Evolutionary conservation across 23 tunicate species (phyloP), one percentile per base, ranked within the genome.

Genomic region (Aplidium turbinatum): DNA sequence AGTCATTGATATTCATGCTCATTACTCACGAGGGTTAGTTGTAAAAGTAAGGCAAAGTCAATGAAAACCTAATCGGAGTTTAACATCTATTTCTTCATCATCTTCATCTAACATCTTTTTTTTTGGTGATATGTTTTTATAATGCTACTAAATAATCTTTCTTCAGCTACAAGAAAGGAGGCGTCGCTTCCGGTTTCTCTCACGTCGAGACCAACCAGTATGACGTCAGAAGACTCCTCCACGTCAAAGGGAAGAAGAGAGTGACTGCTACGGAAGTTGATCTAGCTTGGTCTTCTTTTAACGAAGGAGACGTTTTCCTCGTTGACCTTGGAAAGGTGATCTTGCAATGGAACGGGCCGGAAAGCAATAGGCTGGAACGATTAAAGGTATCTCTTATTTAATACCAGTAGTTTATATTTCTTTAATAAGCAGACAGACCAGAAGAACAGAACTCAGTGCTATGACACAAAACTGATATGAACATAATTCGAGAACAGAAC

Each of bases 321-420:
- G 82, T 95, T 4, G 99, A 95, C 70, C 78, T 88, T 30, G 95
- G 95, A 0, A 89, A 95, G 31, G 69, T 72, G 24, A 90, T 95
- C 46, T 35, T 95, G 27, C 99, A 87, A 33, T 94, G 99, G 99
- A 94, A 94, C 48, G 99, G 94, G 36, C 94, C 99, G 5, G 80
- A 94, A 38, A 86, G 94, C 34, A 94, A 94, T 62, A 35, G 99
- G 18, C 54, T 86, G 81, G 99, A 94, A 66, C 55, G 95, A 72
- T 25, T 87, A 21, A 94, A 94, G 89, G 99, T 82, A 0, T 11
- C 20, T n/a, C 48, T 42, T n/a, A n/a, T n/a, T n/a, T n/a, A n/a
- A n/a, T n/a, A n/a, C n/a, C n/a, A n/a, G n/a, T n/a, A n/a, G n/a
- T n/a, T n/a, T n/a, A n/a, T n/a, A n/a, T n/a, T n/a, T n/a, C n/a